These are phyloP conservation scores for Drosophila pegasa DNA, from an alignment of 2,888 invertebrate species.

Conservation along the genomic window DNA sequence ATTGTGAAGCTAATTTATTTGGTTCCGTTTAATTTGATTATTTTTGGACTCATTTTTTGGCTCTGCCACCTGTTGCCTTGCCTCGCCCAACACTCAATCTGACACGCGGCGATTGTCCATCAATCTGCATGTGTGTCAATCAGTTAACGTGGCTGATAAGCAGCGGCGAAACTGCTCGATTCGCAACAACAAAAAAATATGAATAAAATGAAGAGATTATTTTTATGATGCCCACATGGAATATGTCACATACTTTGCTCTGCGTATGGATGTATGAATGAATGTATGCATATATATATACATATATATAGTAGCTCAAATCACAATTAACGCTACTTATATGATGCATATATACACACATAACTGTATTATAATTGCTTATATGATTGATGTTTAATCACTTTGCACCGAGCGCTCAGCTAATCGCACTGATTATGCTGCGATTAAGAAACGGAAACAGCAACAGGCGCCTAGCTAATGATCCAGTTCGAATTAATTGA, in stretches of 20 bases:
- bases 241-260: constrained; percentile 10
- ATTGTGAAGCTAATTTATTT: constrained; percentile 24
- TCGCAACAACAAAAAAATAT: constrained; percentile 14
- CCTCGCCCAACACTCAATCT: constrained; percentile 31
- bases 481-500: constrained; percentile 37
- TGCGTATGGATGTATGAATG: not conserved
- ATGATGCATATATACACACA: constrained; percentile 1
- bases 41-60: constrained; percentile 1
- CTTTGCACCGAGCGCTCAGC: constrained; percentile 29
- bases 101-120: constrained; percentile 38
- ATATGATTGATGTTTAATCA: constrained; percentile 21
- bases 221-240: constrained; percentile 38
- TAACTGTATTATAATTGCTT: constrained; percentile 13
- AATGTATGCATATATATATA: not conserved
- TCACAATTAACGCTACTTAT: constrained; percentile 19
- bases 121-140: constrained; percentile 51
- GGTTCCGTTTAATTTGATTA: constrained; percentile 21
- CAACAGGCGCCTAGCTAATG: constrained; percentile 49
- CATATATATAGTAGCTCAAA: constrained; percentile 2
- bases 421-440: constrained; percentile 48
- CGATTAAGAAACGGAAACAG: constrained; percentile 38
- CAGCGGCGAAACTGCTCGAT: constrained; percentile 9
- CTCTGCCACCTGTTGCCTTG: constrained; percentile 41
- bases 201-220: constrained; percentile 7
- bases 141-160: constrained; percentile 63